A percentile compares a stretch with the other conserved stretches of the same genome.
phyloP scores from a whole-genome alignment of 2,113 vertebrate genomes.

The Lepisosteus osseus region DNA sequence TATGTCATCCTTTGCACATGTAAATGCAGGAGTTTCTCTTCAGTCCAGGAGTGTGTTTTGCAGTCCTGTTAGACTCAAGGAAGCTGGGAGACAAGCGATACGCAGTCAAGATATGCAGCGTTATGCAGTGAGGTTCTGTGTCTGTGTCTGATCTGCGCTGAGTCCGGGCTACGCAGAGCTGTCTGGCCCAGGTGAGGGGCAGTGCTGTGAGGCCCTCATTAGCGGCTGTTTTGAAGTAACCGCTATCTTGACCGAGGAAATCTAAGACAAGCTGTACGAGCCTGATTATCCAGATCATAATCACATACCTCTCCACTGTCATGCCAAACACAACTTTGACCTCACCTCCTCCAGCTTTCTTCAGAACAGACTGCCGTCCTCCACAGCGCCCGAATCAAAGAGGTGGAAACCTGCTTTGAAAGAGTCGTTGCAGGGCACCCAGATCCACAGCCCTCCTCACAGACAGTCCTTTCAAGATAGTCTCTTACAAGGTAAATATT shows the following conservation, averaged over 20 bases:
- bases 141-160: no score
- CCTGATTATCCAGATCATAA: background rate
- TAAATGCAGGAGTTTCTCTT: no score
- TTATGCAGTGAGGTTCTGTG: no score
- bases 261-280: background rate
- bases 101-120: no score
- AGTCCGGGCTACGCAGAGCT: no score
- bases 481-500: conserved; percentile 23
- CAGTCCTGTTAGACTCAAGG: no score
- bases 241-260: conserved; percentile 5
- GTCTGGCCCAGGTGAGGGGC: no score
- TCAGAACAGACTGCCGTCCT: background rate
- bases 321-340: background rate
- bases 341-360: background rate
- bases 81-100: no score
- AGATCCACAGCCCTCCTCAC: background rate
- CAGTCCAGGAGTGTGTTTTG: no score
- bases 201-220: background rate
- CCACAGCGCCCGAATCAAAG: conserved; percentile 17
- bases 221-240: background rate
- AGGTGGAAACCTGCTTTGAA: background rate
- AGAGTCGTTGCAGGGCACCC: background rate
- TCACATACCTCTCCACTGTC: conserved; percentile 15
- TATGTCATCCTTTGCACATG: no score
- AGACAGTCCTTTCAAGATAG: background rate